Conservation (phyloP, 1,140 invertebrate species). For the Drosophila pandora region DNA sequence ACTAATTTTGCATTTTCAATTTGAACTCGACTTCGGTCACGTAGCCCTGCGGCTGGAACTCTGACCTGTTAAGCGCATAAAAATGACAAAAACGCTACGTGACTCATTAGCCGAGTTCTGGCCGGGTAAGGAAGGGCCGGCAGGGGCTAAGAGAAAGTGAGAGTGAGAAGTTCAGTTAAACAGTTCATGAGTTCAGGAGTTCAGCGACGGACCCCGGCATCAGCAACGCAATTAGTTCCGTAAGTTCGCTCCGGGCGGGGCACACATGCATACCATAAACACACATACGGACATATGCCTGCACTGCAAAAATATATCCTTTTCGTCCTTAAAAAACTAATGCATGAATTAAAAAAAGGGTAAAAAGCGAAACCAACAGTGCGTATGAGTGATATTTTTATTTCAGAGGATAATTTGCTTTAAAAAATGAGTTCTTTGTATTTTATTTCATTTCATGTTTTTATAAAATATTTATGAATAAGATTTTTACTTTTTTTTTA, state of each 20-base stretch:
- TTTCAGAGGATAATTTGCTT: background rate
- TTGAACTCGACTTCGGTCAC: conserved; percentile 57
- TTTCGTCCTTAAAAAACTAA: background rate
- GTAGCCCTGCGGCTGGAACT: conserved; percentile 56
- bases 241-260: conserved; percentile 35
- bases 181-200: conserved; percentile 33
- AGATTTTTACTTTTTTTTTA: no score
- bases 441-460: no score
- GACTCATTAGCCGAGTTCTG: conserved; percentile 59
- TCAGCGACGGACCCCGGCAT: conserved; percentile 36
- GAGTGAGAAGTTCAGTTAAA: conserved; percentile 18
- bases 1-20: conserved; percentile 72
- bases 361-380: background rate
- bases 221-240: conserved; percentile 46
- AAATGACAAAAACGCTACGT: conserved; percentile 77
- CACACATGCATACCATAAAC: conserved; percentile 15
- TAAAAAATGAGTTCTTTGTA: no score
- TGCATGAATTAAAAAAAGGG: background rate
- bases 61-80: conserved; percentile 68
- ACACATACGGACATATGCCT: conserved; percentile 10
- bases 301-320: background rate
- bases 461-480: background rate
- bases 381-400: background rate
- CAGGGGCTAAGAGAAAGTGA: background rate
- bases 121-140: conserved; percentile 10